Percentiles rank a stretch among this genome's conserved stretches.
These are phyloP conservation scores for Zophobas morio DNA, from an alignment of 1,140 invertebrate genomes.

Conservation along the genomic window DNA sequence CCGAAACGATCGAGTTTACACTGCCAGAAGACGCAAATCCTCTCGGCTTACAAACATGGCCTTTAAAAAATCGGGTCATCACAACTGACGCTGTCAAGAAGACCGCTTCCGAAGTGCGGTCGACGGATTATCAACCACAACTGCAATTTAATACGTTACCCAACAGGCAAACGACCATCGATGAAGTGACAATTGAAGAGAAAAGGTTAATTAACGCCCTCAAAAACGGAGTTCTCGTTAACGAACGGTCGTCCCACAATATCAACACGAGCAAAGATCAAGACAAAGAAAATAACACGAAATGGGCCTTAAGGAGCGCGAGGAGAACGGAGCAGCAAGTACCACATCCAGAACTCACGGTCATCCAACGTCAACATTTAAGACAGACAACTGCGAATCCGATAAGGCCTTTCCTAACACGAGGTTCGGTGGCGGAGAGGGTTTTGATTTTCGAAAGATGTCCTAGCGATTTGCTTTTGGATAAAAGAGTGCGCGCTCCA, in stretches of 20 bases:
- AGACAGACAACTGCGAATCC: conserved; percentile 72
- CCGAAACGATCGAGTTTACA: conserved; percentile 73
- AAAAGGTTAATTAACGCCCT: conserved; percentile 84
- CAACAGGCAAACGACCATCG: conserved; percentile 50
- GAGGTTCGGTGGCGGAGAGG: conserved; percentile 92
- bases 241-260: conserved; percentile 68
- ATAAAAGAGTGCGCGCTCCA: conserved; percentile 76
- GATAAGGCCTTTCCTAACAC: conserved; percentile 87
- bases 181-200: conserved; percentile 80
- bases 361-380: conserved; percentile 77
- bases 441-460: conserved; percentile 94
- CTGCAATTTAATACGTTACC: conserved; percentile 32
- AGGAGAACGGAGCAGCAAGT: conserved; percentile 68
- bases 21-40: conserved; percentile 63
- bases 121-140: conserved; percentile 24
- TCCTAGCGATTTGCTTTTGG: conserved; percentile 83
- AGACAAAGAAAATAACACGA: conserved; percentile 59
- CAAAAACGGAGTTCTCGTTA: conserved; percentile 80
- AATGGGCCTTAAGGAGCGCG: conserved; percentile 66
- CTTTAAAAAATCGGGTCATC: conserved; percentile 75
- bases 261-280: conserved; percentile 60
- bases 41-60: conserved; percentile 73
- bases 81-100: conserved; percentile 68
- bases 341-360: conserved; percentile 79
- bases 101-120: conserved; percentile 59